Evolutionary conservation across 2,113 vertebrate species (phyloP), one percentile per base, ranked within the genome.

Genomic region (Struthidea cinerea): DNA sequence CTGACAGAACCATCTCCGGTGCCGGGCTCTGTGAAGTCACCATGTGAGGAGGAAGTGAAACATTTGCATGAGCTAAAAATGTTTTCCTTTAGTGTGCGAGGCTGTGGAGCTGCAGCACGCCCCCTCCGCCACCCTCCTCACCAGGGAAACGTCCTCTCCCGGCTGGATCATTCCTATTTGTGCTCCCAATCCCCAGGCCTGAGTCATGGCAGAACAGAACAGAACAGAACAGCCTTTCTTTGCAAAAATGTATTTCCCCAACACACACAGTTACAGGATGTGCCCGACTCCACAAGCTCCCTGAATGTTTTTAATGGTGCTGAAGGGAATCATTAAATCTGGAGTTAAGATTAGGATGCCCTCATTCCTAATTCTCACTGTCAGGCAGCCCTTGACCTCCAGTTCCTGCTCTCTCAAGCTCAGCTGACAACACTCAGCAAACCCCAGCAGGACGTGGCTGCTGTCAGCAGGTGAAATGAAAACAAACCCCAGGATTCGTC

Each of bases 41-140:
- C 88, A 23, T 12, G 50, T 33, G 84, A 90, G 91, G 90, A 89
- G 96, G 95, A 96, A 96, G 79, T 37, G 76, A 95, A 87, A 92
- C 93, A 96, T 89, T 95, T 81, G 83, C 74, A 85, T 52, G 74
- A 96, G 67, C 92, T 89, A 70, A 94, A 95, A 90, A 47, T 63
- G 24, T 27, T 27, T 19, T 30, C 37, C 35, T 76, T 68, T 10
- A 21, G 12, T 11, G 8, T 39, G 81, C 13, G 28, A 85, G 89
- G 75, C 61, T 26, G 4, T 4, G 80, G 33, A 88, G 44, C 82
- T 47, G 67, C 76, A 35, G 69, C 71, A 41, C 18, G 3, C 76
- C 87, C 73, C 68, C 96, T 10, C 74, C 7, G 1, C 4, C 92
- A 35, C 82, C 81, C 24, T 86, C 73, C 84, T 18, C 23, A 37